Conservation (phyloP, 2,797 vertebrate species). For the Thaleichthys pacificus region DNA sequence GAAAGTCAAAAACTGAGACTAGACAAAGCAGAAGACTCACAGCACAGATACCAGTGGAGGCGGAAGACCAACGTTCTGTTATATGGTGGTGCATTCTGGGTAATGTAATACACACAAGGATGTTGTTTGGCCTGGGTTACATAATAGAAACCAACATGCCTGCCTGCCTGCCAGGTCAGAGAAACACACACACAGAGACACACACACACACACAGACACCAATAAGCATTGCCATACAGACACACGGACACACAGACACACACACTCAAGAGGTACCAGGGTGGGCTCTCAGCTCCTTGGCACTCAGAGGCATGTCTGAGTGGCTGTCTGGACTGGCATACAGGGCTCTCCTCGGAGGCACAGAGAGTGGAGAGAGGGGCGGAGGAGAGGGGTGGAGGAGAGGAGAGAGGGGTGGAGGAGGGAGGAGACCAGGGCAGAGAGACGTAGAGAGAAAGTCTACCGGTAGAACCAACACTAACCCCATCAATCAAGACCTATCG, state of each 20-base stretch:
- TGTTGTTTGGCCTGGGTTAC: conserved; percentile 28
- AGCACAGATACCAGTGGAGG: conserved; percentile 63
- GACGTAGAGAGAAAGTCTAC: neutral
- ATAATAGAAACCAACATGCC: conserved; percentile 43
- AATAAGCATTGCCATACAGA: conserved; percentile 23
- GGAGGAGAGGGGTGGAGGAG: neutral
- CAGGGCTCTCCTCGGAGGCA: neutral
- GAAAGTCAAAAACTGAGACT: conserved; percentile 51
- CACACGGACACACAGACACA: conserved; percentile 22
- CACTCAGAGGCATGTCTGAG: conserved; percentile 28
- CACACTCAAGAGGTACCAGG: conserved; percentile 36
- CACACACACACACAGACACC: conserved; percentile 26
- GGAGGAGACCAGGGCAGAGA: neutral
- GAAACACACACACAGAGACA: conserved; percentile 21
- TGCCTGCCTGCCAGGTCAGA: conserved; percentile 40
- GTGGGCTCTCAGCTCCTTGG: conserved; percentile 28
- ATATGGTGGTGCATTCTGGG: conserved; percentile 43
- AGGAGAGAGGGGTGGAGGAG: neutral
- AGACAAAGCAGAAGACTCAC: conserved; percentile 55
- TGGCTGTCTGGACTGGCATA: conserved; percentile 20
- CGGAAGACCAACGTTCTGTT: conserved; percentile 66
- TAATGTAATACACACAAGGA: conserved; percentile 20
- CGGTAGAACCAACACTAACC: too few relatives aligned
- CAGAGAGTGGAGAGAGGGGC: neutral
- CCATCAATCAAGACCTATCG: too few relatives aligned